Conservation (phyloP, 35 echinoderm and acorn worm genomes). For the Diadema setosum region DNA sequence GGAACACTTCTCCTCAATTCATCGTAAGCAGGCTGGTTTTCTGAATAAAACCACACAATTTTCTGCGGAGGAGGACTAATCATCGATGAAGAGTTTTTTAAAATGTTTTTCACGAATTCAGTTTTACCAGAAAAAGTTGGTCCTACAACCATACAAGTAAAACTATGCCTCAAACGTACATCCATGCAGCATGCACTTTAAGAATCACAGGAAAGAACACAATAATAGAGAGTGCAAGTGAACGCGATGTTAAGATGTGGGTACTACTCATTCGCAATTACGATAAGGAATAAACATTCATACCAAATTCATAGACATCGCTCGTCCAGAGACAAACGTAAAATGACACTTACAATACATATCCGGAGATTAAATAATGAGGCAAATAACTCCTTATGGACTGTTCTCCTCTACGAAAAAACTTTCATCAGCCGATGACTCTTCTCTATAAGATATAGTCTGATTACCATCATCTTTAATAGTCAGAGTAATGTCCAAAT, state of each 20-base stretch:
- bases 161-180: slow-evolving; percentile 37
- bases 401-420: neutral
- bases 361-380: too few relatives aligned
- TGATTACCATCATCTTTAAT: too few relatives aligned
- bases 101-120: slow-evolving; percentile 28
- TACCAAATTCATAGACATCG: too few relatives aligned
- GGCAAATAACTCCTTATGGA: too few relatives aligned
- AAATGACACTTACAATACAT: too few relatives aligned
- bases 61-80: slow-evolving; percentile 1
- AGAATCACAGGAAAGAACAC: neutral
- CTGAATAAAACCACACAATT: slow-evolving; percentile 68
- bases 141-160: slow-evolving; percentile 21
- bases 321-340: too few relatives aligned
- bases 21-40: slow-evolving; percentile 36
- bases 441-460: too few relatives aligned
- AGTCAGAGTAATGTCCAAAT: too few relatives aligned
- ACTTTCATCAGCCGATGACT: neutral
- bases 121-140: slow-evolving; percentile 47
- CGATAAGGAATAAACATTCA: too few relatives aligned
- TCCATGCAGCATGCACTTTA: neutral
- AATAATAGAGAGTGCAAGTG: too few relatives aligned
- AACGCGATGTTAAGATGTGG: too few relatives aligned
- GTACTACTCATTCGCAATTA: too few relatives aligned
- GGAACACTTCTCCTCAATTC: neutral
- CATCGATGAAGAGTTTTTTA: neutral